A percentile compares a stretch with the other conserved stretches of the same genome.
These are phyloP conservation scores for Saccostrea echinata DNA, from an alignment of 1,140 invertebrate genomes.

Conservation along the genomic window DNA sequence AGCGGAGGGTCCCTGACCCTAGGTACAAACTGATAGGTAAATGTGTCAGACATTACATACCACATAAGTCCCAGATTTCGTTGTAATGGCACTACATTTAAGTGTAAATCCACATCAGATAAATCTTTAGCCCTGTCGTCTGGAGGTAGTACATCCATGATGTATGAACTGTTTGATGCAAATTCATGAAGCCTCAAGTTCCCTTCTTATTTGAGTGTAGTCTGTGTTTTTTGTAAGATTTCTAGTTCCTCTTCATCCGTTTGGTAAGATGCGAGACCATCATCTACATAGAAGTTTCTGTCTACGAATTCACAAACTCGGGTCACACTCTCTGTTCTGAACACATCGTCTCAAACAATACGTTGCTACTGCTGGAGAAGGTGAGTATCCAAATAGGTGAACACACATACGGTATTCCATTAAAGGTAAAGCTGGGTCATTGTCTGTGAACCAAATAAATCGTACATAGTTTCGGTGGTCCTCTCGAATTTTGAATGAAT, in stretches of 20 bases:
- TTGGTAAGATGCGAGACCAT: conserved; percentile 3
- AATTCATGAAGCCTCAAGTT: not conserved
- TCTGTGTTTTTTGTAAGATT: not conserved
- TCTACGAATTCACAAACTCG: not conserved
- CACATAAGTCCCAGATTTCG: not conserved
- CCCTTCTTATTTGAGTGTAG: not conserved
- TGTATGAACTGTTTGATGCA: not conserved
- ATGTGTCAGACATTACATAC: not conserved
- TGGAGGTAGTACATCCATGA: not conserved
- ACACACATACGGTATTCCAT: conserved; percentile 39
- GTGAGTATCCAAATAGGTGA: conserved; percentile 30
- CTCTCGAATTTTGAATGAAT: not conserved
- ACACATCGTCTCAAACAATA: conserved; percentile 13
- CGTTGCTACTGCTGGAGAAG: conserved; percentile 12
- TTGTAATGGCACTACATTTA: not conserved
- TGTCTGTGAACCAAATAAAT: conserved; percentile 16
- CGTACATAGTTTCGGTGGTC: conserved; percentile 9
- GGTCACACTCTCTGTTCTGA: not conserved
- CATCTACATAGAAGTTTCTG: conserved; percentile 27
- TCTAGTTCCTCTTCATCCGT: not conserved
- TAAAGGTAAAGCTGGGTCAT: not conserved
- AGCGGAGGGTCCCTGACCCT: not conserved
- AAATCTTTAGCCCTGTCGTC: not conserved
- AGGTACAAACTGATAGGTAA: not conserved
- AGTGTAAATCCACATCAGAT: not conserved